Base-by-base conservation (phyloP, 1,140 invertebrate genomes). In the Prorops nasuta region DNA sequence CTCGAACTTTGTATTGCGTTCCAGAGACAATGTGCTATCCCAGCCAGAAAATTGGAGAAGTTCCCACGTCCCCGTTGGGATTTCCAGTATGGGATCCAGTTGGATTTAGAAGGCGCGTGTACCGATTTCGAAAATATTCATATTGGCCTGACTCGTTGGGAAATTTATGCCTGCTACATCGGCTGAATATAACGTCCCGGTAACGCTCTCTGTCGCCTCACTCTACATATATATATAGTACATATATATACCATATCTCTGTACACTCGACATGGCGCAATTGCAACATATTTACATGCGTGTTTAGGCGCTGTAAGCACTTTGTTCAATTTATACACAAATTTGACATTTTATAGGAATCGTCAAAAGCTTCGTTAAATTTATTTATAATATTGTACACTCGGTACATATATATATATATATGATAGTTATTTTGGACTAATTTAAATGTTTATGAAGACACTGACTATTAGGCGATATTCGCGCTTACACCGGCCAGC, bases 21-120 rank as follows among this genome's bases (percentile, higher is more conserved):
- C 34, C 38, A 38, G 32, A 41, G 38, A 60, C 51, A 52, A 60
- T 60, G 54, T 48, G 51, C 51, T 31, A 58, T 16, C 34, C 45
- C 47, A 56, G 45, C 28, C 34, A 51, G 60, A 63, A 65, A 65
- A 63, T 65, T 65, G 60, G 52, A 58, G 60, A 63, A 63, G 47
- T 65, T 64, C 22, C 51, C 32, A 17, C 37, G 16, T 49, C 48
- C n/a, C 48, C 44, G 31, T 15, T 12, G 49, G 43, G 50, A 21
- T 58, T 58, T 53, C 44, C 41, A 35, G 14, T n/a, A n/a, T n/a
- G n/a, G n/a, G n/a, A n/a, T n/a, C n/a, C n/a, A n/a, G 16, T 6
- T 18, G 47, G 49, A 56, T 31, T 50, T 32, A 22, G 35, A 36
- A 19, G 41, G 56, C 49, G 48, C 53, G 61, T 59, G 60, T 57